Conservation (phyloP, 2,113 vertebrate genomes). For the Balaenoptera acutorostrata region DNA sequence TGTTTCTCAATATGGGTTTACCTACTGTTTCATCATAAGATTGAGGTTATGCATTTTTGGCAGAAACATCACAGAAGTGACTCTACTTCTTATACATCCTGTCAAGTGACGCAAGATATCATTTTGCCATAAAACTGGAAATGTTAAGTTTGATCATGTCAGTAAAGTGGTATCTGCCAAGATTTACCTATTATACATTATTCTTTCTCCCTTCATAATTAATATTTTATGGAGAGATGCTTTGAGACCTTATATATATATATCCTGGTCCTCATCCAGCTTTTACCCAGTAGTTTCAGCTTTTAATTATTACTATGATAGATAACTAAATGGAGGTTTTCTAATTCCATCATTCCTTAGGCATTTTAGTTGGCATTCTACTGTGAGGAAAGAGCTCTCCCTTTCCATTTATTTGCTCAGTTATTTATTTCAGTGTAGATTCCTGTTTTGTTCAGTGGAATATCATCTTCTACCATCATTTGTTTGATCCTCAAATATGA, state of each 20-base stretch:
- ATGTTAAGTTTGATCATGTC: background rate
- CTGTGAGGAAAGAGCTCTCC: background rate
- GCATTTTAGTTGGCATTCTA: background rate
- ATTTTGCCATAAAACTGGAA: background rate
- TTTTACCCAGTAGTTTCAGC: background rate
- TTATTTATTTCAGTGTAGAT: background rate
- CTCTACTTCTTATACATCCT: background rate
- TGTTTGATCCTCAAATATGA: background rate
- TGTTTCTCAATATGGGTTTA: background rate
- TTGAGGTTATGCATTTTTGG: background rate
- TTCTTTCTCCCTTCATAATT: background rate
- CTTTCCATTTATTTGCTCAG: background rate
- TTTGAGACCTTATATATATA: background rate
- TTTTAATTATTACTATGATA: background rate
- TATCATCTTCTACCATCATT: background rate
- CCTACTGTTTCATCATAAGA: background rate
- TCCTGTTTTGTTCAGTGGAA: background rate
- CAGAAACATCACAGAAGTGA: background rate
- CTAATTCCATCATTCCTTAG: background rate
- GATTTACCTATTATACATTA: background rate
- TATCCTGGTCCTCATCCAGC: background rate
- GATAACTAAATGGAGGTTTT: background rate
- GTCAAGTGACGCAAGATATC: background rate
- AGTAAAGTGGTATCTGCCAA: background rate
- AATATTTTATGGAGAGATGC: background rate